Evolutionary conservation across 2,113 vertebrate genomes (phyloP), one percentile per base, ranked within the genome.

Genomic region (Poecile atricapillus): DNA sequence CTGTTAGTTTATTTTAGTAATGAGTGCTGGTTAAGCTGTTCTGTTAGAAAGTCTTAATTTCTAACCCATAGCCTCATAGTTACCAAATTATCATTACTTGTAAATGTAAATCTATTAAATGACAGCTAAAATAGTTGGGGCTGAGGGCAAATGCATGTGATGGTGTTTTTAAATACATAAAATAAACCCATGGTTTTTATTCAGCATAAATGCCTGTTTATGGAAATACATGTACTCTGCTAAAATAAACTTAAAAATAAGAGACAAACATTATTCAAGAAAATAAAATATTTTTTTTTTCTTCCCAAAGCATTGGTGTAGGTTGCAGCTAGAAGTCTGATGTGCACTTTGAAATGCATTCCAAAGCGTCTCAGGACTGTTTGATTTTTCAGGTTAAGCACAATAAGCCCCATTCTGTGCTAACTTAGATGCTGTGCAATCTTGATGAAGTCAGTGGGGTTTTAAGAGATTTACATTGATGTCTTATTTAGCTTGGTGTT

Each of bases 81-180:
- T 90, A 78, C 70, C 59, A 68, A 10, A 64, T 53, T 50, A 80
- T 93, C 50, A 59, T 95, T 97, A 91, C 93, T 46, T 94, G n/a
- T 83, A 96, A 96, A 85, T 84, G 28, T 79, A 94, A 92, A 80
- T 78, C 28, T 97, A 75, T 94, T 90, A 94, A 96, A 92, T 96
- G 89, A 64, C 31, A 89, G n/a, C 75, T 77, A 43, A 83, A 89
- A 76, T 92, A 89, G 49, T 64, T 39, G 68, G 53, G 67, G 27
- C 24, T 24, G 49, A 92, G 69, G 30, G 39, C 39, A 88, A 56
- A 71, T 3, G 13, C 9, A 15, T 49, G 6, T 58, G 46, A 53
- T 83, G 28, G 13, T 88, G 59, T 76, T 79, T 94, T 75, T 81
- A 85, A 84, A 68, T 67, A 52, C 0, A 0, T 74, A 47, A 74